Evolutionary conservation across 2,797 vertebrate genomes (phyloP), one percentile per base, ranked within the genome.

Genomic region (Sciaenops ocellatus): DNA sequence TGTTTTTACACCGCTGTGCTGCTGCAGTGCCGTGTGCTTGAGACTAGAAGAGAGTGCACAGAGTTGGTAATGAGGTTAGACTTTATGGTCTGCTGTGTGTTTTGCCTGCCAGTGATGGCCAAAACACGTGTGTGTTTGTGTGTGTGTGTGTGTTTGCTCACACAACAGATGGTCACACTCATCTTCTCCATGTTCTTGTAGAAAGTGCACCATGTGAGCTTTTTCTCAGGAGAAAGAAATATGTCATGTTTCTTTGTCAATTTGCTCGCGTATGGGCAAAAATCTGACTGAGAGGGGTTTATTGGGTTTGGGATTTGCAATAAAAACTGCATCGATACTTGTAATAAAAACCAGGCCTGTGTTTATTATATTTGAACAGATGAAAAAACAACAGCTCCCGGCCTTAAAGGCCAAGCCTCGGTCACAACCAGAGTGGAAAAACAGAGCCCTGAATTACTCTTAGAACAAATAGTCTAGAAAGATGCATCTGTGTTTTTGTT

Each of bases 401-500:
- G 44, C 41, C 15, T 57, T 50, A 30, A 59, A 85, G 55, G 79
- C 62, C 15, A 1, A 71, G 69, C 38, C 59, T 11, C 5, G 52
- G 62, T 76, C 72, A 38, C 55, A 68, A 44, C 72, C 62, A 62
- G 65, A 80, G 64, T 78, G 34, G 52, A 77, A 73, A 78, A 82
- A 66, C 30, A 41, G 62, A 78, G 63, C 78, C 56, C 68, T 62
- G 79, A 85, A 85, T 87, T 61, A 80, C 83, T 82, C 85, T 26
- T 60, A 64, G 83, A 92, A 85, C 81, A 91, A 90, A 90, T 71
- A 92, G 82, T 83, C 85, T 69, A 59, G 79, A 77, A 81, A 81
- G 87, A 90, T 85, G 90, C 92, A 93, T 94, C 90, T 93, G 93
- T 85, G 94, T 91, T 83, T 94, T 93, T 93, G 90, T 94, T 93